Percentiles rank a stretch among this genome's conserved stretches.
These are phyloP conservation scores for Etheostoma perlongum DNA, from an alignment of 2,797 vertebrate species.

Conservation along the genomic window DNA sequence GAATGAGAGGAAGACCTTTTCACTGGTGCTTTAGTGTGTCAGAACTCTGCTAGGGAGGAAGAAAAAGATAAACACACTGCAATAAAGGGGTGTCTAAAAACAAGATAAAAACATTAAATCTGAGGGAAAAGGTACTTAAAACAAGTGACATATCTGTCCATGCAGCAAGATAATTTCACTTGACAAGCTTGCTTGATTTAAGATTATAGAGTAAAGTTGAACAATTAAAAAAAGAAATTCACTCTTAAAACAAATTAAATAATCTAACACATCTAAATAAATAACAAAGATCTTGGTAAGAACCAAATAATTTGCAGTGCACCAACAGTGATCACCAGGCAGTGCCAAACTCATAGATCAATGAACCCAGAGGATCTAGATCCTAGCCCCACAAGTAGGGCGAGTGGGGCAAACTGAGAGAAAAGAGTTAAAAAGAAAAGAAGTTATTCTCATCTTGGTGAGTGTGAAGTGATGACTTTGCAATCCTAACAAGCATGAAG, in stretches of 20 bases:
- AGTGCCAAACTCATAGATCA: slow-evolving; percentile 20
- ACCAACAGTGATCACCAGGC: slow-evolving; percentile 30
- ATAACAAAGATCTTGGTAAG: too few species aligned
- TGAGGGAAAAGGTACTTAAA: too few species aligned
- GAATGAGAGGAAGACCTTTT: slow-evolving; percentile 30
- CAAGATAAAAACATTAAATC: too few species aligned
- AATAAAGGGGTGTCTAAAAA: too few species aligned
- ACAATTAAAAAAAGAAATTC: too few species aligned
- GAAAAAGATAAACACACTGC: slow-evolving; percentile 13
- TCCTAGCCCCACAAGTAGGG: not conserved
- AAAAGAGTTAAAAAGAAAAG: not conserved
- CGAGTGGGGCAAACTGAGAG: not conserved
- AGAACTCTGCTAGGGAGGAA: slow-evolving; percentile 17
- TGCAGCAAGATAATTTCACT: too few species aligned
- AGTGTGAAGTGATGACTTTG: slow-evolving; percentile 13
- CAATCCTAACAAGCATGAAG: slow-evolving; percentile 38
- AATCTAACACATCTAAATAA: too few species aligned
- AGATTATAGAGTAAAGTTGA: too few species aligned
- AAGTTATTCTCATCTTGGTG: not conserved
- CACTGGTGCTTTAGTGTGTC: slow-evolving; percentile 17
- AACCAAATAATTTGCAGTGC: too few species aligned
- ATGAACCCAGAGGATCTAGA: slow-evolving; percentile 4
- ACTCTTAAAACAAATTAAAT: too few species aligned
- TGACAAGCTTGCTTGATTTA: too few species aligned
- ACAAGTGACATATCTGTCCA: too few species aligned